Evolutionary conservation across 2,888 invertebrate species (phyloP).

Genomic region (Furcula furcula): DNA sequence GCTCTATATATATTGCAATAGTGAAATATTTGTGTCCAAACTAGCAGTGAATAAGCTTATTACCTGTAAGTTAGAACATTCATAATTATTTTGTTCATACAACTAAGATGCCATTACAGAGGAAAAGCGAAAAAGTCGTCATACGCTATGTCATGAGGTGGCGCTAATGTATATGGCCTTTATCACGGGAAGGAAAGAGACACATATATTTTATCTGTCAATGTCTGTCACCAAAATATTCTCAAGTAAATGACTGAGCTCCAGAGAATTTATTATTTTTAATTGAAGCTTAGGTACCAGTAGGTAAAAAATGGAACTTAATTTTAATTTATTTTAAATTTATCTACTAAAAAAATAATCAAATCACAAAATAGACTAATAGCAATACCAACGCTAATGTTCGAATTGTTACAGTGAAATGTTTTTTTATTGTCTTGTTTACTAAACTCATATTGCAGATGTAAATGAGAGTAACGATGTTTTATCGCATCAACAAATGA

Average conservation of each 20-base stretch:
- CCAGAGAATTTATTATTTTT: conserved; percentile 29
- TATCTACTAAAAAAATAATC: too few species aligned
- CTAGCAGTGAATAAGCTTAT: conserved; percentile 26
- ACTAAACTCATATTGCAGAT: conserved; percentile 62
- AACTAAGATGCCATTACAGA: conserved; percentile 28
- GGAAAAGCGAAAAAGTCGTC: conserved; percentile 35
- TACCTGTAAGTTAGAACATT: conserved; percentile 32
- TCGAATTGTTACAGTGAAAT: conserved; percentile 10
- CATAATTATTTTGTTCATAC: conserved; percentile 9
- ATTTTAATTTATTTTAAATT: too few species aligned
- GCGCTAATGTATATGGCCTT: conserved; percentile 33
- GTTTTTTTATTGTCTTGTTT: conserved; percentile 27
- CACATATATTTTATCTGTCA: conserved; percentile 32
- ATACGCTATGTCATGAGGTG: conserved; percentile 26
- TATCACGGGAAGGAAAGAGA: conserved; percentile 36
- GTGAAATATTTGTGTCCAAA: conserved; percentile 34
- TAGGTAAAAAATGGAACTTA: too few species aligned
- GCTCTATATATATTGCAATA: conserved; percentile 23
- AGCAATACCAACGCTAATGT: too few species aligned
- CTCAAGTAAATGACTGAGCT: conserved; percentile 31
- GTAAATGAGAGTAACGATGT: conserved; percentile 68
- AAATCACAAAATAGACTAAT: too few species aligned
- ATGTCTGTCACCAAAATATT: conserved; percentile 41
- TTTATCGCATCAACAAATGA: conserved; percentile 68
- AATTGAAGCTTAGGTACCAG: conserved; percentile 25